Base-by-base conservation (phyloP, 2,113 vertebrate species). In the Eulemur macaco region DNA sequence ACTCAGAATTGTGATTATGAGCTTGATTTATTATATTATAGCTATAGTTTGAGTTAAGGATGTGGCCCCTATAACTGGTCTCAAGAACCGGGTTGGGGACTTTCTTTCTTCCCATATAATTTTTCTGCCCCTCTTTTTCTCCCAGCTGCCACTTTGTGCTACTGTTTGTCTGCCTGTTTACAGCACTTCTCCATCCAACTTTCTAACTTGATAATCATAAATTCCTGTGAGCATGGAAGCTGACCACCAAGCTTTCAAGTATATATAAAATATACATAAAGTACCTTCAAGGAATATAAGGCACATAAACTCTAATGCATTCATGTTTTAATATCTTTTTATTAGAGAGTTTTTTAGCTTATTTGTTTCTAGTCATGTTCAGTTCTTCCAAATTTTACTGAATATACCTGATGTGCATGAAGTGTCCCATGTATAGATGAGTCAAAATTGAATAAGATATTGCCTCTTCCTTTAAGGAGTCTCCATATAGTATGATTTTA, bases 161-260 rank as follows among this genome's bases (percentile, higher is more conserved):
- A 18, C 34, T 90, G 37, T 47, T 83, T 87, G 25, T 45, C 74
- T 86, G 11, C 18, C 50, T 64, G 20, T 42, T n/a, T 90, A 87
- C 7, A 71, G 34, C 81, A 68, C 18, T 10, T 91, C 45, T 91
- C 23, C 58, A 68, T 69, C 66, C 45, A 91, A 0, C 37, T 63
- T 68, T 76, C 77, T 64, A 18, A 87, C 17, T 84, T 73, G 27
- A 86, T 82, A 83, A 92, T 87, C 63, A 64, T 78, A 83, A 96
- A 54, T 90, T 89, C 31, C 56, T 96, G 6, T 92, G 86, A 17
- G 5, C 69, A 31, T 83, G 18, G 73, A 73, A 91, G 47, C 14
- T 56, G 60, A 54, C 85, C 54, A 58, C 45, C 47, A 83, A 39
- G 20, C 74, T 86, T 96, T 71, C 37, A 78, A 74, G 25, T 84